Conservation (phyloP, 2,888 invertebrate species). For the Plusia festucae region DNA sequence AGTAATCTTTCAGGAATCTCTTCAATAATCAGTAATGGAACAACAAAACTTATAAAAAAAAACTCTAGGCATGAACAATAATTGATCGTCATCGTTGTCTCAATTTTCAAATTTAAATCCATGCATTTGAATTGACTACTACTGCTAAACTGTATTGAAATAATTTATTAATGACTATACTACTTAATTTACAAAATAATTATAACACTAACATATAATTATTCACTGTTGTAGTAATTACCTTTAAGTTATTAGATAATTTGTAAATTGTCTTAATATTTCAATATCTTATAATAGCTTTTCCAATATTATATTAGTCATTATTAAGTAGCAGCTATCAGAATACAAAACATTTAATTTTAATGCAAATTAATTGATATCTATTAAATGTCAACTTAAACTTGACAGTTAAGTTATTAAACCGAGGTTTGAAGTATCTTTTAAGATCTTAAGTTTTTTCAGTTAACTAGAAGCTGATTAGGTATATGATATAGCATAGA, state of each 20-base stretch:
- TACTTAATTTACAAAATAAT: background rate
- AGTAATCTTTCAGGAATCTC: too few species aligned
- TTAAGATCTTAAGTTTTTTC: background rate
- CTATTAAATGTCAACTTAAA: conserved; percentile 30
- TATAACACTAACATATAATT: background rate
- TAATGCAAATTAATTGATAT: conserved; percentile 41
- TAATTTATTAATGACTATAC: too few species aligned
- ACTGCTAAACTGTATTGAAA: too few species aligned
- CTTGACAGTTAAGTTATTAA: conserved; percentile 23
- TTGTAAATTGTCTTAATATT: conserved; percentile 6
- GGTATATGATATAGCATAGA: too few species aligned
- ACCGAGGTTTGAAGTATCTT: background rate
- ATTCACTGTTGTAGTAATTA: background rate
- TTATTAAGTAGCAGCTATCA: conserved; percentile 20
- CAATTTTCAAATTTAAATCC: too few species aligned
- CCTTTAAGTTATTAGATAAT: conserved; percentile 7
- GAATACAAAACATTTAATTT: conserved; percentile 12
- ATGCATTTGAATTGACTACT: too few species aligned
- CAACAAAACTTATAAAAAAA: too few species aligned
- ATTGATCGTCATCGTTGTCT: too few species aligned
- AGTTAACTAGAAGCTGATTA: too few species aligned
- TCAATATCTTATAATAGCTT: conserved; percentile 29
- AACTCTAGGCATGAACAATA: too few species aligned
- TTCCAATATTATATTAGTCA: conserved; percentile 12
- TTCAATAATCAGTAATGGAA: too few species aligned